Conservation (phyloP, 2,113 vertebrate genomes). For the Cyprinodon brontotheroides region DNA sequence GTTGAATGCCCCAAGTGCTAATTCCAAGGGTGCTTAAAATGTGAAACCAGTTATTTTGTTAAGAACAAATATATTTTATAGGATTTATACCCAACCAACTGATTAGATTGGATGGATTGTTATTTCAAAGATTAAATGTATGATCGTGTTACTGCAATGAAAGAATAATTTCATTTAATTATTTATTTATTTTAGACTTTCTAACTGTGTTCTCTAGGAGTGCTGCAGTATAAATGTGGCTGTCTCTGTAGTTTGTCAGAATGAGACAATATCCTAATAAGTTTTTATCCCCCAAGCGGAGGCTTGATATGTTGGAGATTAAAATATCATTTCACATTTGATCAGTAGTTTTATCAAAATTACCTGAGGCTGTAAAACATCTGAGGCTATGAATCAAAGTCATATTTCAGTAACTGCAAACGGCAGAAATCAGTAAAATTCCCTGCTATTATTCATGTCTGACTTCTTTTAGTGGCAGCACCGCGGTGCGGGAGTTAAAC, state of each 20-base stretch:
- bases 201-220: not conserved
- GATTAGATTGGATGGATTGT: not conserved
- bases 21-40: not conserved
- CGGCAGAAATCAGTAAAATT: not conserved
- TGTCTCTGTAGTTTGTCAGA: not conserved
- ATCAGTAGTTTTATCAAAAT: slow-evolving; percentile 16
- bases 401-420: too few species aligned
- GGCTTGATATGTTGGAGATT: not conserved
- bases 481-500: slow-evolving; percentile 6
- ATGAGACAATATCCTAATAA: not conserved
- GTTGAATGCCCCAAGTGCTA: too few species aligned
- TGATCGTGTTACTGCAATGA: not conserved
- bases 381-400: slow-evolving; percentile 16
- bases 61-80: not conserved
- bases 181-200: not conserved
- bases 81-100: not conserved
- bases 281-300: too few species aligned
- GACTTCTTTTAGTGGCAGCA: slow-evolving; percentile 19
- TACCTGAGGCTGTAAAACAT: not conserved
- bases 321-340: slow-evolving; percentile 21
- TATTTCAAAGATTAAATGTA: not conserved
- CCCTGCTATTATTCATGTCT: slow-evolving; percentile 37
- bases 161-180: not conserved
- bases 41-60: not conserved
- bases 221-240: not conserved